A percentile compares a stretch with the other conserved stretches of the same genome.
phyloP scores from a whole-genome alignment of 1,140 invertebrate species.

The Drosophila mauritiana region DNA sequence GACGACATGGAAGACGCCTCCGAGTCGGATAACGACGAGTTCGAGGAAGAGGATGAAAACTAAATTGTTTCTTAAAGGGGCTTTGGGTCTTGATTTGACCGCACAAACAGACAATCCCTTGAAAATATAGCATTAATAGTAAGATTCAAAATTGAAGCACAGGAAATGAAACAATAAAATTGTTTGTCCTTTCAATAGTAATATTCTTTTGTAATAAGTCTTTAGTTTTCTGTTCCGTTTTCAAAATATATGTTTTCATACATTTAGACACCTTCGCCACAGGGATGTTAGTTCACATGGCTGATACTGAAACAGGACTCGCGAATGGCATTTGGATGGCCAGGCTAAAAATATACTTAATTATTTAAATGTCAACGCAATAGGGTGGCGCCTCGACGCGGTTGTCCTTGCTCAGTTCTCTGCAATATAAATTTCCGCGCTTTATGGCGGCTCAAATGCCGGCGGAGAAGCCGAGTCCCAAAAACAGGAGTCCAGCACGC shows the following conservation, averaged over 20 bases:
- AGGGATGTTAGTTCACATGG: background rate
- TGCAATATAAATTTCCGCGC: slow-evolving; percentile 75
- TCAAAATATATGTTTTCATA: background rate
- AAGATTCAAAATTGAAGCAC: slow-evolving; percentile 6
- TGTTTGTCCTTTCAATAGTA: slow-evolving; percentile 19
- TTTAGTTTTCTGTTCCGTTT: no score
- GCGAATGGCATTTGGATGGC: slow-evolving; percentile 53
- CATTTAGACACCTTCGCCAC: background rate
- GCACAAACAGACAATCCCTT: background rate
- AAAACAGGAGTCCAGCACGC: slow-evolving; percentile 56
- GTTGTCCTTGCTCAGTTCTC: slow-evolving; percentile 38
- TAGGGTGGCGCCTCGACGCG: slow-evolving; percentile 31
- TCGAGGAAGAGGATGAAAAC: slow-evolving; percentile 17
- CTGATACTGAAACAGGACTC: slow-evolving; percentile 4
- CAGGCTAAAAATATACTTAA: slow-evolving; percentile 71
- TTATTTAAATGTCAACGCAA: slow-evolving; percentile 67
- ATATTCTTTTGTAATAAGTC: background rate
- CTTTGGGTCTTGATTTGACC: no score
- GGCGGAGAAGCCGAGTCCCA: background rate
- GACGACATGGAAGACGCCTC: slow-evolving; percentile 33
- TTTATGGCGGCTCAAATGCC: slow-evolving; percentile 58
- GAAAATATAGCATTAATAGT: background rate
- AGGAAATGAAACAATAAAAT: slow-evolving; percentile 51
- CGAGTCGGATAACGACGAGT: slow-evolving; percentile 10
- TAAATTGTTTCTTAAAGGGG: background rate